phyloP scores from a whole-genome alignment of 1,140 invertebrate species.

The Rhopalosiphum maidis region DNA sequence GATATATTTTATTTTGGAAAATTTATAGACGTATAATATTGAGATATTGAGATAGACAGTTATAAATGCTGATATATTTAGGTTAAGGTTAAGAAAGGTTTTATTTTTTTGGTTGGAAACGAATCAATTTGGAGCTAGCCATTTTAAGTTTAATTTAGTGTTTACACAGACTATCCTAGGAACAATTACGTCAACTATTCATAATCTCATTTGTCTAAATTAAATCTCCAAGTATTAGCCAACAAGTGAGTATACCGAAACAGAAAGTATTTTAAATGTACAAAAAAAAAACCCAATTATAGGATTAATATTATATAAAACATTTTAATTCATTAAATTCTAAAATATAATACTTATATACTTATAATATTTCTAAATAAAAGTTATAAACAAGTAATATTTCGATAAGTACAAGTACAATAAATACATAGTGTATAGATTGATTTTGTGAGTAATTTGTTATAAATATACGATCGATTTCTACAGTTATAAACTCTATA shows the following conservation, averaged over 20 bases:
- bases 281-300: neutral
- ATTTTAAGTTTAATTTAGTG: neutral
- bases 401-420: neutral
- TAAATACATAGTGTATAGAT: neutral
- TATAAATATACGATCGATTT: too few relatives aligned
- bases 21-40: neutral
- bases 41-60: neutral
- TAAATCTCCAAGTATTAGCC: neutral
- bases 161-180: neutral
- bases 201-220: neutral
- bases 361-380: neutral
- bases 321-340: neutral
- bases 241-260: neutral
- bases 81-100: neutral
- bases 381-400: neutral
- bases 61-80: constrained; percentile 3
- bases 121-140: neutral
- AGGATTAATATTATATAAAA: neutral
- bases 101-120: constrained; percentile 33
- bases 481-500: too few relatives aligned
- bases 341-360: neutral
- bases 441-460: neutral
- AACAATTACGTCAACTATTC: neutral
- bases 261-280: neutral
- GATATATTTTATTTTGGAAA: neutral